Evolutionary conservation across 2,113 vertebrate species (phyloP).

Genomic region (Peromyscus maniculatus): DNA sequence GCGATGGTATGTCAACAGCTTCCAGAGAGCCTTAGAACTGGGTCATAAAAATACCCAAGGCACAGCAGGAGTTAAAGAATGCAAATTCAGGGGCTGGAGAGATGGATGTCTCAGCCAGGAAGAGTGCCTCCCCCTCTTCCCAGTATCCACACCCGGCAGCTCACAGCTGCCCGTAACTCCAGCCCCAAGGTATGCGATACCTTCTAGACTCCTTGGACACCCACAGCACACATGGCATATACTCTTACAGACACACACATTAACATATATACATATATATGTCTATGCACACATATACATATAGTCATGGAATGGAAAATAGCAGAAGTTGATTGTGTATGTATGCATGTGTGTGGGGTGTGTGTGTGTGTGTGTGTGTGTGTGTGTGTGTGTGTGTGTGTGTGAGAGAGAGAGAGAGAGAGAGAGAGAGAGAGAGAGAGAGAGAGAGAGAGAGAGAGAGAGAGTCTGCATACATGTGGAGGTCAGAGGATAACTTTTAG

Average conservation of each 20-base stretch:
- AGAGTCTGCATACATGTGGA: not conserved
- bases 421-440: too few species aligned
- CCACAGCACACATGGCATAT: not conserved
- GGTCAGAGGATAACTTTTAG: not conserved
- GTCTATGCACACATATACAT: not conserved
- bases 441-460: too few species aligned
- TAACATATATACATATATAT: not conserved
- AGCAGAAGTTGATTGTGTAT: not conserved
- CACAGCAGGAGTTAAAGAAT: slow-evolving; percentile 90
- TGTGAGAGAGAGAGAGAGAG: too few species aligned
- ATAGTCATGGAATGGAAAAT: not conserved
- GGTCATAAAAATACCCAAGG: slow-evolving; percentile 93
- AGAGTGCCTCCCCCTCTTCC: not conserved
- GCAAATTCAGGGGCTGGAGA: not conserved
- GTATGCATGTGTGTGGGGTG: not conserved
- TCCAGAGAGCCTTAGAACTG: slow-evolving; percentile 94
- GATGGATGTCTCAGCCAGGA: not conserved
- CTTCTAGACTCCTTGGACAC: too few species aligned
- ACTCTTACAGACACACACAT: not conserved
- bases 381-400: not conserved
- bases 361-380: not conserved
- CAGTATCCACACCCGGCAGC: not conserved
- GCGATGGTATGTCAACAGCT: slow-evolving; percentile 95
- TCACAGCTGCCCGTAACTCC: not conserved
- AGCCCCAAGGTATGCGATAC: not conserved